Evolutionary conservation across 1,140 invertebrate genomes (phyloP).

Genomic region (Atta texana): DNA sequence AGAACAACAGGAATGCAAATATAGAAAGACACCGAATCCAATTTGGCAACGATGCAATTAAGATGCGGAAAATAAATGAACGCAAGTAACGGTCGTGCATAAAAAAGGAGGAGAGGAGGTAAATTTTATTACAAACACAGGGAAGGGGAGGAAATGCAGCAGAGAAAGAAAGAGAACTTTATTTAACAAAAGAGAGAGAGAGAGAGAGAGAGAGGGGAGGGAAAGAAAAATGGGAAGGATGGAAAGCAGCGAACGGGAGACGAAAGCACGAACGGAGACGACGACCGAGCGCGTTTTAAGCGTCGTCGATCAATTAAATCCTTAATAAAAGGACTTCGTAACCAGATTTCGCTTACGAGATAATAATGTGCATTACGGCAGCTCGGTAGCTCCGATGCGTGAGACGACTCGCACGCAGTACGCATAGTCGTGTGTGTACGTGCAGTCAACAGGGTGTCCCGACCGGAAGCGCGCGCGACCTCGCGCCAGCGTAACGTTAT

Average conservation of each 20-base stretch:
- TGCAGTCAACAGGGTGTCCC: constrained; percentile 65
- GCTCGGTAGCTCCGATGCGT: constrained; percentile 51
- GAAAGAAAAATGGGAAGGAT: not conserved
- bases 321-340: constrained; percentile 67
- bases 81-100: constrained; percentile 48
- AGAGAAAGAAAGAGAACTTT: not conserved
- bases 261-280: constrained; percentile 28
- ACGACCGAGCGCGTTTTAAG: constrained; percentile 51
- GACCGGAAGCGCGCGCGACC: constrained; percentile 78
- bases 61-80: constrained; percentile 56
- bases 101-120: not conserved
- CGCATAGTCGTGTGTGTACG: constrained; percentile 13
- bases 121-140: constrained; percentile 11
- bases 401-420: constrained; percentile 56
- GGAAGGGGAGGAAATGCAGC: not conserved
- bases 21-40: constrained; percentile 60
- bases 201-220: not conserved
- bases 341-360: constrained; percentile 70
- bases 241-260: not conserved
- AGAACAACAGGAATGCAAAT: constrained; percentile 57
- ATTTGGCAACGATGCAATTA: constrained; percentile 64
- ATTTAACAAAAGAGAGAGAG: too few species aligned
- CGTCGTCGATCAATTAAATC: constrained; percentile 70
- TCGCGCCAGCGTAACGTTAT: constrained; percentile 80
- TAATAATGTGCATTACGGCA: constrained; percentile 67